phyloP scores from a whole-genome alignment of 2,888 invertebrate genomes.

The Hartigia nigra region DNA sequence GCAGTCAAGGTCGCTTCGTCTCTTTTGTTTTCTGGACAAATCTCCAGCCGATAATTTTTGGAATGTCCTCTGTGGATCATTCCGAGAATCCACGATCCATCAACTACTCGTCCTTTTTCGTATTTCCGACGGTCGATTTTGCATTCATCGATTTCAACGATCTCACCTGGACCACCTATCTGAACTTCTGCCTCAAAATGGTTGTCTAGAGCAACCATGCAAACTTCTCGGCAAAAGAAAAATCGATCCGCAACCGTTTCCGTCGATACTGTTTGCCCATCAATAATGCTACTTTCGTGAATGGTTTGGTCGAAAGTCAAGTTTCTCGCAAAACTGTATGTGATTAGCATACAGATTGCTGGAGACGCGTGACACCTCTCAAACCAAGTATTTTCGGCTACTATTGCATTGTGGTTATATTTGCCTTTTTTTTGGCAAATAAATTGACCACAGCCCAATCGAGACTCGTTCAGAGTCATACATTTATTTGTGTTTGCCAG shows the following conservation, averaged over 20 bases:
- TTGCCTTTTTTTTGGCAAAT: slow-evolving; percentile 10
- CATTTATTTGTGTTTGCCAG: slow-evolving; percentile 7
- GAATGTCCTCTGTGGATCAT: too few relatives aligned
- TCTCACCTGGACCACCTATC: slow-evolving; percentile 8
- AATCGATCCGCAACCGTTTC: slow-evolving; percentile 11
- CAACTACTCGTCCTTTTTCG: too few relatives aligned
- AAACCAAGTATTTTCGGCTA: slow-evolving; percentile 15
- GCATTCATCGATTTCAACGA: slow-evolving; percentile 1
- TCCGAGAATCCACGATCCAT: too few relatives aligned
- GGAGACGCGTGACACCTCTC: slow-evolving; percentile 1
- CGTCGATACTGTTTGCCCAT: slow-evolving; percentile 4
- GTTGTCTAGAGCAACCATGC: slow-evolving; percentile 8
- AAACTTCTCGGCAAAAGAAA: slow-evolving; percentile 13
- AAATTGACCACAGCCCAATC: slow-evolving; percentile 5
- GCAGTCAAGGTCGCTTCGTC: too few relatives aligned
- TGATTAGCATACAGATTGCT: slow-evolving; percentile 8
- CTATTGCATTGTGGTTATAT: slow-evolving; percentile 3
- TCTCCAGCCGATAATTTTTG: too few relatives aligned
- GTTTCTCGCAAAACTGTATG: slow-evolving; percentile 1
- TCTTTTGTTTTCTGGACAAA: too few relatives aligned
- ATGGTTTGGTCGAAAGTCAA: slow-evolving; percentile 11
- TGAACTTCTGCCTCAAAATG: slow-evolving; percentile 7
- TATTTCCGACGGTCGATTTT: too few relatives aligned
- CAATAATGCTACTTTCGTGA: slow-evolving; percentile 14
- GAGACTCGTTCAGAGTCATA: slow-evolving; percentile 5